Percentiles rank a stretch among this genome's conserved stretches.
Evolutionary conservation across 2,113 vertebrate species (phyloP).

Genomic region (Misgurnus anguillicaudatus): DNA sequence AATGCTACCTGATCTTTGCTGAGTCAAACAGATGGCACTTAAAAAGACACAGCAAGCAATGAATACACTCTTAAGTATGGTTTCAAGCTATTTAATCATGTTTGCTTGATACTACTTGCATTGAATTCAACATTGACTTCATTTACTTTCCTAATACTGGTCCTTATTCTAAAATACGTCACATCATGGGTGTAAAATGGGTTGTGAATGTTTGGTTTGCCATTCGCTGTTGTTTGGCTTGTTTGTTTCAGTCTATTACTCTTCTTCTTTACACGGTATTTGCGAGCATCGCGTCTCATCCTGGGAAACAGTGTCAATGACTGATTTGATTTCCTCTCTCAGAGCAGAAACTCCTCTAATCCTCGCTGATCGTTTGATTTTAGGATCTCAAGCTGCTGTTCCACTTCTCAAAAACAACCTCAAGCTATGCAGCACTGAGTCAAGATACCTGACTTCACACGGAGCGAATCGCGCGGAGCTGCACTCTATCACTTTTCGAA

Average conservation of each 20-base stretch:
- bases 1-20: constrained; percentile 16
- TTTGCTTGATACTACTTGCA: no score
- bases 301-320: neutral
- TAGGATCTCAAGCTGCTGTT: neutral
- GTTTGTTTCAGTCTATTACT: no score
- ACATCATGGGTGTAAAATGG: neutral
- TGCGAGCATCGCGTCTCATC: neutral
- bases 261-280: no score
- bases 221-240: no score
- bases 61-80: neutral
- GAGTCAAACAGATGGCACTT: constrained; percentile 3
- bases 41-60: constrained; percentile 21
- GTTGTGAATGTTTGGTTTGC: neutral
- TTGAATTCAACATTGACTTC: neutral
- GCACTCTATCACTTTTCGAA: constrained; percentile 7
- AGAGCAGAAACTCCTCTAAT: neutral
- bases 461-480: neutral
- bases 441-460: constrained; percentile 16
- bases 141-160: neutral
- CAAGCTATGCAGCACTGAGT: neutral
- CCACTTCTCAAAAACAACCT: constrained; percentile 12
- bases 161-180: neutral
- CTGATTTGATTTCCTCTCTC: neutral
- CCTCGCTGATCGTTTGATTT: constrained; percentile 4
- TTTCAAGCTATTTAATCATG: neutral